Percentiles rank a stretch among this genome's conserved stretches.
phyloP scores from a whole-genome alignment of 2,113 vertebrate genomes.

The Bos taurus region DNA sequence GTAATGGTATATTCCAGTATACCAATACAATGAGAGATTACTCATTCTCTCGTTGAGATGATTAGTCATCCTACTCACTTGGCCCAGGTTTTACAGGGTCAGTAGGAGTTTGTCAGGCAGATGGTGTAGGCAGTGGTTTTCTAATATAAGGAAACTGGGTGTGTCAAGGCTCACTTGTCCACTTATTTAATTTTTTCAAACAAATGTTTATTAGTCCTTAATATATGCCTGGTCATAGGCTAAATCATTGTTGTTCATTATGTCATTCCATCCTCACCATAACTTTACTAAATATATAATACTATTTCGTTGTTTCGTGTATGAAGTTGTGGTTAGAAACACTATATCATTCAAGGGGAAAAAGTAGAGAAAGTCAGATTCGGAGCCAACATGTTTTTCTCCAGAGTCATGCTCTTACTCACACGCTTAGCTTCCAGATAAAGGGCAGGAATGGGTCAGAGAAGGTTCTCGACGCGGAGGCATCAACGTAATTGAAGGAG shows the following conservation, averaged over 20 bases:
- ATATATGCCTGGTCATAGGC: not conserved
- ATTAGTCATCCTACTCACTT: not conserved
- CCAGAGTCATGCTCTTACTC: not conserved
- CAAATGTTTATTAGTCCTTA: not conserved
- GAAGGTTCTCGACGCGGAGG: not conserved
- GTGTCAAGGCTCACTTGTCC: not conserved
- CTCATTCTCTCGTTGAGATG: not conserved
- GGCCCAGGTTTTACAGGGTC: not conserved
- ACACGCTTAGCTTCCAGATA: not conserved
- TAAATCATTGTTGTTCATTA: not conserved
- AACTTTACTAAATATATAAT: not conserved
- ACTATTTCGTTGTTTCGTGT: not conserved
- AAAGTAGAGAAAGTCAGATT: not conserved
- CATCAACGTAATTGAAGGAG: not conserved
- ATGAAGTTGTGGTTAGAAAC: not conserved
- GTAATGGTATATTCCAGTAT: not conserved
- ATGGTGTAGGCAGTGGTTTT: not conserved
- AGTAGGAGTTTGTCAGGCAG: not conserved
- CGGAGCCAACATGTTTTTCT: not conserved
- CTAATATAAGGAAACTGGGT: not conserved
- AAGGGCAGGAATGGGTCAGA: not conserved
- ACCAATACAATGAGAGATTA: not conserved
- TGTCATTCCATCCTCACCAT: not conserved
- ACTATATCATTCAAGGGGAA: not conserved
- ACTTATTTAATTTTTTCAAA: not conserved